These are phyloP conservation scores for Lycodopsis pacificus DNA, from an alignment of 2,797 vertebrate species.

Conservation along the genomic window DNA sequence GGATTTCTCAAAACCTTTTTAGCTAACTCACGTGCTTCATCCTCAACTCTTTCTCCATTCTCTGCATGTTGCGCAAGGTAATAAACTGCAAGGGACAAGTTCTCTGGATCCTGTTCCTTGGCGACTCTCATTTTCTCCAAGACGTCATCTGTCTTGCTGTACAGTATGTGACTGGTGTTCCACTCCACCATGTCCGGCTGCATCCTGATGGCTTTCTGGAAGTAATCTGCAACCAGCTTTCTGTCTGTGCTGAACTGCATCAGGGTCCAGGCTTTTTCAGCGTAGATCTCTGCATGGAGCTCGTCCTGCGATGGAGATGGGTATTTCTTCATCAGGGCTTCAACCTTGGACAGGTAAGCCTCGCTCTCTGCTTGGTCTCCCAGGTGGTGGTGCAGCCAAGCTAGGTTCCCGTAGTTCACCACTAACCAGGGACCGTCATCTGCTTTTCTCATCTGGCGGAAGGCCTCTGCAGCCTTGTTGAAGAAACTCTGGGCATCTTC, in stretches of 20 bases:
- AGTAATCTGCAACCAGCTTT: conserved; percentile 46
- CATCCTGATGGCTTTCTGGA: conserved; percentile 72
- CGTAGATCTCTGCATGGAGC: conserved; percentile 71
- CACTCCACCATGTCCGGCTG: conserved; percentile 73
- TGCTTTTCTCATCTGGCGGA: too few relatives aligned
- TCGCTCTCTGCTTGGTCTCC: too few relatives aligned
- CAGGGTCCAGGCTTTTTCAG: conserved; percentile 78
- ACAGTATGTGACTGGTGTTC: conserved; percentile 56
- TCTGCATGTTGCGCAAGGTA: conserved; percentile 26
- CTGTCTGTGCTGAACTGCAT: conserved; percentile 46
- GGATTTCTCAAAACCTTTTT: conserved; percentile 49
- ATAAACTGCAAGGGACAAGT: conserved; percentile 43
- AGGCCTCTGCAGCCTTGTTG: too few relatives aligned
- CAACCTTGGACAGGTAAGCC: too few relatives aligned
- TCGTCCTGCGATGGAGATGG: conserved; percentile 51
- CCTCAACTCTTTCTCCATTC: background rate
- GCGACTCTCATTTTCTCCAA: conserved; percentile 60
- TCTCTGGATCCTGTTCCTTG: conserved; percentile 60
- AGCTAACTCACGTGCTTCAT: conserved; percentile 42
- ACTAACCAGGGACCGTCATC: too few relatives aligned
- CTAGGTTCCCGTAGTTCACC: too few relatives aligned
- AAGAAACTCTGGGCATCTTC: too few relatives aligned
- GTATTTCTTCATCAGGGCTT: too few relatives aligned
- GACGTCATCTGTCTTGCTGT: background rate
- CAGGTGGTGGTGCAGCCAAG: too few relatives aligned